Conservation (phyloP, 1,140 invertebrate species). For the Drosophila nebulosa region DNA sequence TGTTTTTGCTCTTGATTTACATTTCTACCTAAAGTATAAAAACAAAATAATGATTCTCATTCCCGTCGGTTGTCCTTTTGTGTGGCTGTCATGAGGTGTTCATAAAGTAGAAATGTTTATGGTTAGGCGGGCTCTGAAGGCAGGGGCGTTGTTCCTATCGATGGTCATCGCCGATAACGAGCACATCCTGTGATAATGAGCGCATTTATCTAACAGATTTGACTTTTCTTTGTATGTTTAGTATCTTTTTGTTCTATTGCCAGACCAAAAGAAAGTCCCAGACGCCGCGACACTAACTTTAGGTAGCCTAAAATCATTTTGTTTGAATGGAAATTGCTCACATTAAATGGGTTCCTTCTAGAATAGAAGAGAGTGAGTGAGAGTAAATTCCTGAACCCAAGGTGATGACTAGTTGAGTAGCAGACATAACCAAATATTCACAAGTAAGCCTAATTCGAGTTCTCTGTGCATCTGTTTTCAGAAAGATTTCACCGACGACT, state of each 20-base stretch:
- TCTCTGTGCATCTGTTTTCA: constrained; percentile 84
- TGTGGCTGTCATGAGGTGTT: constrained; percentile 59
- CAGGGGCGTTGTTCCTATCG: constrained; percentile 39
- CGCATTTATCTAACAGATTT: constrained; percentile 70
- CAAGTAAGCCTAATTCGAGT: constrained; percentile 70
- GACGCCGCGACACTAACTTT: constrained; percentile 27
- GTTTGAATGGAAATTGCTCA: constrained; percentile 4
- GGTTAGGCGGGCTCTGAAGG: constrained; percentile 9
- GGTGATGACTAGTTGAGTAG: neutral
- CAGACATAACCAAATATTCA: neutral
- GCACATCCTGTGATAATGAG: constrained; percentile 79
- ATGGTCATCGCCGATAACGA: constrained; percentile 68
- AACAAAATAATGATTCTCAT: constrained; percentile 19
- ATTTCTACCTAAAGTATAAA: constrained; percentile 50
- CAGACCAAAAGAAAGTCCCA: constrained; percentile 44
- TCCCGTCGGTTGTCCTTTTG: constrained; percentile 47
- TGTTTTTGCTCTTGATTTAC: constrained; percentile 40
- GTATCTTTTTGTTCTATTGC: neutral
- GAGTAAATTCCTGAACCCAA: neutral
- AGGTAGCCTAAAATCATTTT: constrained; percentile 28
- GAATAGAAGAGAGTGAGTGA: neutral
- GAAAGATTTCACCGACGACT: constrained; percentile 90
- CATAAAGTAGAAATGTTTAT: constrained; percentile 73
- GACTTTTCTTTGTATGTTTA: neutral
- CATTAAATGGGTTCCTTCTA: neutral